Percentiles rank a stretch among this genome's conserved stretches.
These are phyloP conservation scores for Aleiodes alternator DNA, from an alignment of 2,888 invertebrate genomes.

Conservation along the genomic window DNA sequence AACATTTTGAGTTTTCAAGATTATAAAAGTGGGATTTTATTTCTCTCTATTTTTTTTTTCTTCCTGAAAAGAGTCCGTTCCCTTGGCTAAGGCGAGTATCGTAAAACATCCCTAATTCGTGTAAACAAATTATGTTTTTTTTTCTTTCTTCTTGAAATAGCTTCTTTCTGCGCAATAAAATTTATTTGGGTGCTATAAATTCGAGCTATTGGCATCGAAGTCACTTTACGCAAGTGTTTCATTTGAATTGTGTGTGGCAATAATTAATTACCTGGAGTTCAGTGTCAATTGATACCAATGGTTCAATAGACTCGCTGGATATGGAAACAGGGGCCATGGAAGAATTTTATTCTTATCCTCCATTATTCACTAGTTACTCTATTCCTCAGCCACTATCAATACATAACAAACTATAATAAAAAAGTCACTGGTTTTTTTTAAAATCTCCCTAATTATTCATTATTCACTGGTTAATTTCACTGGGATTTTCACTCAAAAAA, in stretches of 20 bases:
- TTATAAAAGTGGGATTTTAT: background rate
- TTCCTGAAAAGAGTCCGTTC: too few species aligned
- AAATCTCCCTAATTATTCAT: background rate
- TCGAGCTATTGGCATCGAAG: slow-evolving; percentile 31
- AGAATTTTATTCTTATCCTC: slow-evolving; percentile 73
- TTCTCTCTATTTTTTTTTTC: background rate
- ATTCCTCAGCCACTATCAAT: slow-evolving; percentile 12
- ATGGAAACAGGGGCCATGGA: slow-evolving; percentile 71
- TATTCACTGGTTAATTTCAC: slow-evolving; percentile 14
- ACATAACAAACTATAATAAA: background rate
- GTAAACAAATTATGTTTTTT: background rate
- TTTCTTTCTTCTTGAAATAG: background rate
- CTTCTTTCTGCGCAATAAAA: background rate
- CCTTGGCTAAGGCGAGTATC: too few species aligned
- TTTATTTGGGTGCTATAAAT: background rate
- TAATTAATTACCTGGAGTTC: slow-evolving; percentile 52
- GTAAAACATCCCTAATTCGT: background rate
- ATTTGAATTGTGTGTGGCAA: background rate
- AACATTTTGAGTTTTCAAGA: slow-evolving; percentile 4
- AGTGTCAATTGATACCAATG: slow-evolving; percentile 72
- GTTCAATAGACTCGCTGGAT: slow-evolving; percentile 70
- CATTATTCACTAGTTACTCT: slow-evolving; percentile 60
- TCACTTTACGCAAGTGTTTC: background rate
- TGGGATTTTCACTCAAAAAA: slow-evolving; percentile 2
- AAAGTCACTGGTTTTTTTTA: background rate